phyloP scores from a whole-genome alignment of 2,888 invertebrate genomes.

The Athetis lepigone region DNA sequence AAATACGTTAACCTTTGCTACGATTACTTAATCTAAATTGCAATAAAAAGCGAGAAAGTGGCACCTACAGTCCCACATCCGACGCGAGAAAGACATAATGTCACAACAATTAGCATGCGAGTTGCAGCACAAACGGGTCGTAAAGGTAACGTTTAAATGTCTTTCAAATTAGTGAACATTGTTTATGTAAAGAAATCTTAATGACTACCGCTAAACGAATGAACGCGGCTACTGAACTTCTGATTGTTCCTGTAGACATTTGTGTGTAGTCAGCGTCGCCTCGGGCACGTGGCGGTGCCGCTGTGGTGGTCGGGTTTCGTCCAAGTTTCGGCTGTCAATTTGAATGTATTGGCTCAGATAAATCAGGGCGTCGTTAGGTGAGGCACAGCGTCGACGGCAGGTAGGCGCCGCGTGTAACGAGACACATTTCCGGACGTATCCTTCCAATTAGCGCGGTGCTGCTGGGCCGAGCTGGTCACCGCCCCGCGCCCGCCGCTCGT shows the following conservation, averaged over 20 bases:
- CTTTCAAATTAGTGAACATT: constrained; percentile 50
- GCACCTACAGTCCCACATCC: constrained; percentile 44
- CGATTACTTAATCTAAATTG: constrained; percentile 1
- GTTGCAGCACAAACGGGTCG: constrained; percentile 38
- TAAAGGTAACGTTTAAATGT: constrained; percentile 54
- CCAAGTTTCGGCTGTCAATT: constrained; percentile 80
- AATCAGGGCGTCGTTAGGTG: constrained; percentile 81
- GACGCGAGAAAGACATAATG: constrained; percentile 43
- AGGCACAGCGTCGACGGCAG: constrained; percentile 66
- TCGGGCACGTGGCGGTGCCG: background rate
- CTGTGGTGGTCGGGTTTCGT: constrained; percentile 31
- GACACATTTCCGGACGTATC: constrained; percentile 86
- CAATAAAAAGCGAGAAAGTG: constrained; percentile 50
- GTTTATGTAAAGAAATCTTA: constrained; percentile 36
- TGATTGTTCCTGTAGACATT: constrained; percentile 30
- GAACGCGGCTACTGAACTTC: constrained; percentile 11
- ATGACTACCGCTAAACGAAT: constrained; percentile 18
- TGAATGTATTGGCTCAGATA: constrained; percentile 81
- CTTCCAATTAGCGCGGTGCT: constrained; percentile 84
- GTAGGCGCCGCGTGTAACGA: constrained; percentile 83
- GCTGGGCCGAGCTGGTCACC: constrained; percentile 63
- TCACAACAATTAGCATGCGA: constrained; percentile 46
- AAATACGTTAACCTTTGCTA: constrained; percentile 27
- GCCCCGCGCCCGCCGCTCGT: constrained; percentile 76
- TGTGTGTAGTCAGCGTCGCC: constrained; percentile 1